Evolutionary conservation across 2,113 vertebrate genomes (phyloP).

Genomic region (Antennarius striatus): DNA sequence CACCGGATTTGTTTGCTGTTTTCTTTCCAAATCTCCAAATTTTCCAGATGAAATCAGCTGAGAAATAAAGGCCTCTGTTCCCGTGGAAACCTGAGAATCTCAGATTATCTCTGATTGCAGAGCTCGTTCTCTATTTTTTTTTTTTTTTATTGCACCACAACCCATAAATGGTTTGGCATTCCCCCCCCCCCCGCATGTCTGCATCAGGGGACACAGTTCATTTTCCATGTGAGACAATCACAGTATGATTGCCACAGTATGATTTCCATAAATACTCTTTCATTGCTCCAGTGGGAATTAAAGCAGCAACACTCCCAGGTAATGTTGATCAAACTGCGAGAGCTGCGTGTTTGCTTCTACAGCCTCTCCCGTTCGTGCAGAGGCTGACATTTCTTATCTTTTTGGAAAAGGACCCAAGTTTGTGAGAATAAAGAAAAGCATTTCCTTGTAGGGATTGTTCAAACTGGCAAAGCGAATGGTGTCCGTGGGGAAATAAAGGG

Average conservation of each 20-base stretch:
- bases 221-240: constrained; percentile 43
- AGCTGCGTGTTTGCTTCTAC: background rate
- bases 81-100: constrained; percentile 32
- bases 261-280: constrained; percentile 38
- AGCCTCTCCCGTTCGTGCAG: background rate
- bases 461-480: background rate
- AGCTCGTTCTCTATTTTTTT: background rate
- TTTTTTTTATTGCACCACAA: constrained; percentile 12
- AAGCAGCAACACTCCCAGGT: constrained; percentile 34
- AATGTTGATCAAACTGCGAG: constrained; percentile 14
- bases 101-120: constrained; percentile 25
- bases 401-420: background rate
- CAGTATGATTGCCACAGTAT: constrained; percentile 23
- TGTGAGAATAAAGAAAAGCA: background rate
- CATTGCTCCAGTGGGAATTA: constrained; percentile 23
- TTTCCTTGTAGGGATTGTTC: background rate
- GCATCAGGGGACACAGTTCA: constrained; percentile 33
- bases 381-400: background rate
- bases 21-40: background rate
- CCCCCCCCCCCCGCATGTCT: no score
- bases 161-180: constrained; percentile 59
- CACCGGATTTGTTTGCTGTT: constrained; percentile 34
- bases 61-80: background rate
- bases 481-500: background rate
- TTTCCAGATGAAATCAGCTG: constrained; percentile 14